Conservation (phyloP, 2,797 vertebrate species). For the Chaunax sp. region DNA sequence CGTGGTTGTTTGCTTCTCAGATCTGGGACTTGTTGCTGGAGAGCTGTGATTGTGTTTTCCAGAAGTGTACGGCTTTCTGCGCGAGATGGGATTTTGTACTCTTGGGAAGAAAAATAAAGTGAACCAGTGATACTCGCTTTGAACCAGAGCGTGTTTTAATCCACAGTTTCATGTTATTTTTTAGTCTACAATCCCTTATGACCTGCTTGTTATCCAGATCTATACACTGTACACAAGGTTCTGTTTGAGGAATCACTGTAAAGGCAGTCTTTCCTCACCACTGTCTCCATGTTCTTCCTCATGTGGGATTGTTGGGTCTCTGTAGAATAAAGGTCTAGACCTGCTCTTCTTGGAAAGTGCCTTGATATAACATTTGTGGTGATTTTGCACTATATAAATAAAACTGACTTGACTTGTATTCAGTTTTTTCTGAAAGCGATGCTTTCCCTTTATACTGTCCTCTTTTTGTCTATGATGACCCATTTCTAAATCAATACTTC, state of each 20-base stretch:
- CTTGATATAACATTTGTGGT: too few relatives aligned
- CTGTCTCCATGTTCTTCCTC: too few relatives aligned
- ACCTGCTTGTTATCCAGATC: conserved; percentile 13
- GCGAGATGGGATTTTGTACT: conserved; percentile 45
- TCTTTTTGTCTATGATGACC: neutral
- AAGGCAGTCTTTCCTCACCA: neutral
- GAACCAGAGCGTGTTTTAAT: conserved; percentile 52
- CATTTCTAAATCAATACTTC: too few relatives aligned
- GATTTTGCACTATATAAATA: too few relatives aligned
- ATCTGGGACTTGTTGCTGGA: conserved; percentile 60
- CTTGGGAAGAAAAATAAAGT: conserved; percentile 59
- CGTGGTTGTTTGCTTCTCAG: conserved; percentile 62
- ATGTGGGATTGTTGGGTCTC: too few relatives aligned
- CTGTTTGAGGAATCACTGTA: conserved; percentile 7
- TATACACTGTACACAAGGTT: conserved; percentile 4
- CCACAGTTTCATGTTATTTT: conserved; percentile 56
- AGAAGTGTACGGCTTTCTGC: conserved; percentile 33
- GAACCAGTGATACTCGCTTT: conserved; percentile 57
- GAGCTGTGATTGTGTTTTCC: conserved; percentile 74
- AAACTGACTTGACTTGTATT: too few relatives aligned
- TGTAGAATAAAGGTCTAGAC: too few relatives aligned
- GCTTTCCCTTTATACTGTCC: neutral
- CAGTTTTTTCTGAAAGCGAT: too few relatives aligned
- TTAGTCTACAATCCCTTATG: conserved; percentile 26
- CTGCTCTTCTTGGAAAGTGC: too few relatives aligned